Evolutionary conservation across 2,888 invertebrate genomes (phyloP), one percentile per base, ranked within the genome.

Genomic region (Notodonta dromedarius): DNA sequence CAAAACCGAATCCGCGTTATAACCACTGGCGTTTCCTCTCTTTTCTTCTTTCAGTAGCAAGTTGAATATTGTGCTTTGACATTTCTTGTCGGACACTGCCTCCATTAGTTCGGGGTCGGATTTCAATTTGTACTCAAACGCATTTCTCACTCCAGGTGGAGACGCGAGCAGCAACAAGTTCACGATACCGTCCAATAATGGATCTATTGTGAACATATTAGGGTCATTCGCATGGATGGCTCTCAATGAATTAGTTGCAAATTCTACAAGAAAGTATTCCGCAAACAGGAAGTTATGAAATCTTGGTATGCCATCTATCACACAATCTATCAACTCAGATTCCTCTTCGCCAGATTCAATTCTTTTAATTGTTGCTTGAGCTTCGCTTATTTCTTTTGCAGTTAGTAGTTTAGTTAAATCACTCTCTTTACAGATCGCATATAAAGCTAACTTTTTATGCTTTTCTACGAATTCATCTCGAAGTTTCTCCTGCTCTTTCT

Each of bases 71-170:
- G 82, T 70, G n/a, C 74, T 73, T 6, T 71, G 67, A 51, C 72
- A 69, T 0, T 65, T 65, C 0, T 77, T 73, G 46, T 69, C 65
- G 51, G 59, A 66, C 4, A 68, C 59, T 2, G 65, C 42, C 50
- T 76, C 65, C 0, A 60, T 63, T 40, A 80, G 59, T 5, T 73
- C 67, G 5, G 73, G 71, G 52, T 83, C 81, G 44, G 73, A 70
- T 62, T 79, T 79, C 39, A 83, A 61, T 66, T 81, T 82, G 59
- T 80, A 82, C 40, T 82, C 71, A 32, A 83, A 83, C 56, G 73
- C 76, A 13, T 77, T 70, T 51, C 83, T 71, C 0, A 78, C 66
- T 0, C 78, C 70, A 0, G 67, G 67, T 0, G 83, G 73, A 42
- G 79, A 67, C 0, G 66, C 14, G n/a, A 64, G 61, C 2, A 83